Evolutionary conservation across 2,888 invertebrate genomes (phyloP).

Genomic region (Hemicrepidius hirtus): DNA sequence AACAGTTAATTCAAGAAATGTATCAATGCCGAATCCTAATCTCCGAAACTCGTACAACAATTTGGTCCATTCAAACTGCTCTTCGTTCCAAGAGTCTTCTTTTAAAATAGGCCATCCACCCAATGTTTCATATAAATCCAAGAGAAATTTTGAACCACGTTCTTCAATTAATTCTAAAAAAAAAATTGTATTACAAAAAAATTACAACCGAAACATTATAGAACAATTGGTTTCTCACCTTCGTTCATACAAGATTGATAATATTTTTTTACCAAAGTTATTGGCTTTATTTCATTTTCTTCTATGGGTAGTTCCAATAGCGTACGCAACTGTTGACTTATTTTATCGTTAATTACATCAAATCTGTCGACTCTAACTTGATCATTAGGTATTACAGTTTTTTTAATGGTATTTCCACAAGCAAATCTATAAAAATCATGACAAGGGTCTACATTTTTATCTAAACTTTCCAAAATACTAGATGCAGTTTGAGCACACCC

Average conservation of each 20-base stretch:
- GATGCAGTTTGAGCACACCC: constrained; percentile 87
- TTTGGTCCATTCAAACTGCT: constrained; percentile 11
- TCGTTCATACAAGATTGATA: constrained; percentile 71
- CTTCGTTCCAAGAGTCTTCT: constrained; percentile 21
- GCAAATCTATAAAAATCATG: constrained; percentile 86
- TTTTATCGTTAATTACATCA: constrained; percentile 69
- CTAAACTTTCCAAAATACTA: constrained; percentile 79
- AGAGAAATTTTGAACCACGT: constrained; percentile 78
- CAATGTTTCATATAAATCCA: constrained; percentile 71
- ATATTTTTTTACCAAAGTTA: constrained; percentile 70
- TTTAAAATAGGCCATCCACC: constrained; percentile 70
- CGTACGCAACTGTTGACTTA: constrained; percentile 70
- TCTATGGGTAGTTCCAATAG: constrained; percentile 67
- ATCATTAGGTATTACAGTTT: constrained; percentile 82
- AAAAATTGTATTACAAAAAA: constrained; percentile 50
- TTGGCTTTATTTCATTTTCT: constrained; percentile 66
- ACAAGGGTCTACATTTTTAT: constrained; percentile 80
- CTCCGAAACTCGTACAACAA: constrained; percentile 5
- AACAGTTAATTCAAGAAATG: constrained; percentile 48
- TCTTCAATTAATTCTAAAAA: constrained; percentile 72
- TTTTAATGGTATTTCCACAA: constrained; percentile 81
- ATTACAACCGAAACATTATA: too few species aligned
- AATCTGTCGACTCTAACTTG: constrained; percentile 76
- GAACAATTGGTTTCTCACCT: too few species aligned
- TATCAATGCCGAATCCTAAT: constrained; percentile 45